Percentiles rank a stretch among this genome's conserved stretches.
phyloP scores from a whole-genome alignment of 2,797 vertebrate genomes.

The Phoebastria nigripes region DNA sequence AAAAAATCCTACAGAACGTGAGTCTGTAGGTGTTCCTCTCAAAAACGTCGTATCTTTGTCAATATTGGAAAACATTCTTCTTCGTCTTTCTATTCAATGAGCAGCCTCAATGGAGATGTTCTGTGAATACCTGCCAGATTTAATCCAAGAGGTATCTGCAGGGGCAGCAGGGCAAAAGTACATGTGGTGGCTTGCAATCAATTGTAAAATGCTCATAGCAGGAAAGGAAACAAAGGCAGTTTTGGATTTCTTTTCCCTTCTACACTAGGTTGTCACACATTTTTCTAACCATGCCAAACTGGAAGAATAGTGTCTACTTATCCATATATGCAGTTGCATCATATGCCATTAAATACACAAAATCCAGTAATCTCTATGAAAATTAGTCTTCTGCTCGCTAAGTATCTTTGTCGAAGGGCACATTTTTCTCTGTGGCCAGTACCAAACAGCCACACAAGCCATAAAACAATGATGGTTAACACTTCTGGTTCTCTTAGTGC shows the following conservation, averaged over 20 bases:
- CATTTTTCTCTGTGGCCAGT: fast-evolving
- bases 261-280: background rate
- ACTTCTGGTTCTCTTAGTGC: background rate
- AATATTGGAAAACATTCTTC: background rate
- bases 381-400: background rate
- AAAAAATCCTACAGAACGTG: background rate
- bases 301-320: background rate
- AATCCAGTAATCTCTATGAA: background rate
- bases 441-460: background rate
- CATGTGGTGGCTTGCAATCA: background rate
- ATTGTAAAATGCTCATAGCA: background rate
- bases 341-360: background rate
- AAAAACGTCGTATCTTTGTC: background rate
- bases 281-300: background rate
- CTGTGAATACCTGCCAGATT: background rate
- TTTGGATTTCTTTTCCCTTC: background rate
- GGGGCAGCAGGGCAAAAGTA: background rate
- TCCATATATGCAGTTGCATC: background rate
- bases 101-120: background rate
- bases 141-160: background rate
- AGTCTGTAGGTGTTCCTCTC: background rate
- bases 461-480: background rate
- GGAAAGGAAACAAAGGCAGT: background rate
- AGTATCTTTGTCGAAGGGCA: background rate
- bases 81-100: background rate